These are phyloP conservation scores for Crocodylus rhombifer DNA, from an alignment of 2,797 vertebrate species.

Conservation along the genomic window DNA sequence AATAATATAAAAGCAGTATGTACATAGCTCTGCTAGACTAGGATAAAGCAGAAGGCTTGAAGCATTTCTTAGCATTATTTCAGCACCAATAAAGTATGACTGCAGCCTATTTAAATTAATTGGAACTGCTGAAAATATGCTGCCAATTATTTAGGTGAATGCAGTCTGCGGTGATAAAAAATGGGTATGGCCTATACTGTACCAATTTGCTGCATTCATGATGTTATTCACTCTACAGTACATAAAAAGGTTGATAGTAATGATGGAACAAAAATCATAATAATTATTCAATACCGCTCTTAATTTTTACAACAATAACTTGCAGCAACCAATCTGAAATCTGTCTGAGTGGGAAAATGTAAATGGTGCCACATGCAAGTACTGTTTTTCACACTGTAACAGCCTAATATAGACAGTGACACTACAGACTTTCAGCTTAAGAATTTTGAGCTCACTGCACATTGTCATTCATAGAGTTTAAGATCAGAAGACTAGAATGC, in stretches of 20 bases:
- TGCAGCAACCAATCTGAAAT: not conserved
- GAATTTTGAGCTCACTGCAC: rapidly evolving
- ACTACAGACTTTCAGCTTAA: not conserved
- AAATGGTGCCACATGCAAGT: not conserved
- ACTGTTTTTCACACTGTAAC: rapidly evolving
- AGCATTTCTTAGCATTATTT: not conserved
- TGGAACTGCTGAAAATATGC: not conserved
- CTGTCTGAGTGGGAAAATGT: not conserved
- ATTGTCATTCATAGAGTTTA: not conserved
- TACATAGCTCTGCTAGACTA: not conserved
- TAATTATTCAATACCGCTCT: not conserved
- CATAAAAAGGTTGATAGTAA: not conserved
- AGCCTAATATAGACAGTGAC: not conserved
- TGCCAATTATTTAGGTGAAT: not conserved
- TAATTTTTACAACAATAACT: not conserved
- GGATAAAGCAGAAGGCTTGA: not conserved
- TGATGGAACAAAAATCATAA: not conserved
- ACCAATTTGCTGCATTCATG: rapidly evolving
- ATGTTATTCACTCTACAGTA: not conserved
- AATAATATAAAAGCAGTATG: not conserved
- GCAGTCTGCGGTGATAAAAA: rapidly evolving
- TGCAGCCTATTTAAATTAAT: not conserved
- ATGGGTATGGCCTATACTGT: rapidly evolving
- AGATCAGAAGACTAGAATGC: not conserved
- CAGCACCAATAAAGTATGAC: not conserved